A percentile compares a stretch with the other conserved stretches of the same genome.
Evolutionary conservation across 2,113 vertebrate species (phyloP).

Genomic region (Sinocyclocheilus rhinocerous): DNA sequence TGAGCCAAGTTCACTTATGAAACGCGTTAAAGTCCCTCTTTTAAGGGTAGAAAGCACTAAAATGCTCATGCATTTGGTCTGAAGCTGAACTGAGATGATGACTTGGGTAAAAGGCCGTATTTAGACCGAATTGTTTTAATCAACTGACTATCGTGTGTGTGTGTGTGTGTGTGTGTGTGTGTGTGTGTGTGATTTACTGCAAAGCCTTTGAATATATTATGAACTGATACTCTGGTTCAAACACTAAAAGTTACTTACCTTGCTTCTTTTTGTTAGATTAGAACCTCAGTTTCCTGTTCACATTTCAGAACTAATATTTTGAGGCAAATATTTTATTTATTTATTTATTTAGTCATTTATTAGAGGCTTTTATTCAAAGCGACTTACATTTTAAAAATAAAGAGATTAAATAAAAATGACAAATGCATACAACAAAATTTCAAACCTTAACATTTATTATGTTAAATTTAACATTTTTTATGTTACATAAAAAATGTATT

Average conservation of each 20-base stretch:
- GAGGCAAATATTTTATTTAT: not conserved
- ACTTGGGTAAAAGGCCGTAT: too few relatives aligned
- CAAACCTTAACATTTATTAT: too few relatives aligned
- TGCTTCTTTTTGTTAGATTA: not conserved
- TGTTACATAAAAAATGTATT: too few relatives aligned
- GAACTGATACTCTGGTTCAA: not conserved
- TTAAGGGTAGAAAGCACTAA: not conserved
- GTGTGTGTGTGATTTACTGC: too few relatives aligned
- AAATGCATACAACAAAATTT: too few relatives aligned
- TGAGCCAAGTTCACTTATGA: not conserved
- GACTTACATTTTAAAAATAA: too few relatives aligned
- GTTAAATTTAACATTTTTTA: too few relatives aligned
- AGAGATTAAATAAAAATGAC: too few relatives aligned
- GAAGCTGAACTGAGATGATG: not conserved
- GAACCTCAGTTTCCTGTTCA: not conserved
- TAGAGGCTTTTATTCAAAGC: too few relatives aligned
- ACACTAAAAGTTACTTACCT: not conserved
- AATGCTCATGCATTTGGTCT: not conserved
- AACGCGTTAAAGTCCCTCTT: not conserved
- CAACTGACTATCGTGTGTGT: constrained; percentile 64
- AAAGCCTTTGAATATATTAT: not conserved
- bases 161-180: too few relatives aligned
- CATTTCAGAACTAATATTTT: not conserved
- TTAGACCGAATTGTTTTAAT: too few relatives aligned
- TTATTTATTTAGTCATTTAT: too few relatives aligned